Evolutionary conservation across 2,888 invertebrate genomes (phyloP), one percentile per base, ranked within the genome.

Genomic region (Lithodes maja): DNA sequence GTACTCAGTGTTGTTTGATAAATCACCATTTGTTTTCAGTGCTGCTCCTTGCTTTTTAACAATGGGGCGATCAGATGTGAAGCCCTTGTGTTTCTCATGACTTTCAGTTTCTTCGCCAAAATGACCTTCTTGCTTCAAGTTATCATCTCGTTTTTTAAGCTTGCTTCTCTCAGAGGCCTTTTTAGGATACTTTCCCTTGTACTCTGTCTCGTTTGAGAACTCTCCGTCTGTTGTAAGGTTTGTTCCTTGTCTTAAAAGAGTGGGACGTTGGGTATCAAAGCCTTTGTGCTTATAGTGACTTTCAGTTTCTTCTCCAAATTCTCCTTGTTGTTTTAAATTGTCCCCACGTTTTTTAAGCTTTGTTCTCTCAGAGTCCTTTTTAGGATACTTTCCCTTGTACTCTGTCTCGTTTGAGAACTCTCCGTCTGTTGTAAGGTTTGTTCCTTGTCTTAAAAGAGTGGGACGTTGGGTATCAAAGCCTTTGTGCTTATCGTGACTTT

Each of bases 281-380:
- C 15, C 17, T 71, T 49, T 87, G 50, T 81, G 83, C 61, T 81
- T 87, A 2, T 82, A 80, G 2, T 85, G 81, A 5, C 69, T 71
- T 81, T 87, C 87, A 61, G 86, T 89, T 33, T 55, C 83, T 69
- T 89, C 84, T 2, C 77, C 84, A 71, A 91, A 86, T 9, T 90
- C 61, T 74, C 85, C 89, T 54, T 55, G 68, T 54, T 75, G 80
- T 50, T 71, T 69, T 53, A 86, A 49, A 15, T 80, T 86, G 17
- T 86, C 85, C 2, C 17, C 15, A 12, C 71, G 49, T 61, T 33
- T 86, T 50, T 69, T 53, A 7, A 53, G 50, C 49, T 55, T 54
- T 5, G 52, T 15, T 83, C 69, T 87, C n/a, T 82, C 74, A 5
- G 83, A 15, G 15, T 15, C 54, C 54, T 83, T 77, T 52, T 78